Conservation (phyloP, 2,113 vertebrate species). For the Grallaria varia region DNA sequence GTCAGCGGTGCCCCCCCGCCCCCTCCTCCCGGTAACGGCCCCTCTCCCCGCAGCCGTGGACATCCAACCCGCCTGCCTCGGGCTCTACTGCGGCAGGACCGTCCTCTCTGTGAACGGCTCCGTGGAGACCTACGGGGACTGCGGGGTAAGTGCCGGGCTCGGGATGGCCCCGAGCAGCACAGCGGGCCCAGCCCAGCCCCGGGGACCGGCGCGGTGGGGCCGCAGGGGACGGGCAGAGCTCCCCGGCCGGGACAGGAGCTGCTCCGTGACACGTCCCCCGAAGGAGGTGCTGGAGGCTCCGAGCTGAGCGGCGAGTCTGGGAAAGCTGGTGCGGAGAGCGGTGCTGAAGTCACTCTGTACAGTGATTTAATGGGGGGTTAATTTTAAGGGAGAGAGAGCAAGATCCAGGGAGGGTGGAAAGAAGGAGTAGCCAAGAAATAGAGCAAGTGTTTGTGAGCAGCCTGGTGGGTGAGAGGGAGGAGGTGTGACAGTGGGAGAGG, state of each 20-base stretch:
- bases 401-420: too few species aligned
- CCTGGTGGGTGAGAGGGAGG: not conserved
- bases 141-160: not conserved
- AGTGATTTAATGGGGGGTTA: fast-evolving
- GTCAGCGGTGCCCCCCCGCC: too few species aligned
- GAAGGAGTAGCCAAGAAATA: not conserved
- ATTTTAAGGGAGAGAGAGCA: not conserved
- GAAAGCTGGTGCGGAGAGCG: fast-evolving
- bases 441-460: not conserved
- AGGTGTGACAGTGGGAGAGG: not conserved
- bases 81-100: slow-evolving; percentile 30
- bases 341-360: not conserved
- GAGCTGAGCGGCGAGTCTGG: not conserved
- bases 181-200: not conserved
- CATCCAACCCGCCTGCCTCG: slow-evolving; percentile 38
- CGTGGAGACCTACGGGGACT: slow-evolving; percentile 15
- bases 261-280: fast-evolving
- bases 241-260: fast-evolving
- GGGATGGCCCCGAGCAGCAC: not conserved
- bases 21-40: not conserved
- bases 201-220: too few species aligned
- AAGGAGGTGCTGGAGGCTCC: not conserved
- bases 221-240: too few species aligned
- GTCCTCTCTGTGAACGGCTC: slow-evolving; percentile 51
- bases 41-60: slow-evolving; percentile 16